These are phyloP conservation scores for Trachelus tabidus DNA, from an alignment of 2,888 invertebrate genomes.

Conservation along the genomic window DNA sequence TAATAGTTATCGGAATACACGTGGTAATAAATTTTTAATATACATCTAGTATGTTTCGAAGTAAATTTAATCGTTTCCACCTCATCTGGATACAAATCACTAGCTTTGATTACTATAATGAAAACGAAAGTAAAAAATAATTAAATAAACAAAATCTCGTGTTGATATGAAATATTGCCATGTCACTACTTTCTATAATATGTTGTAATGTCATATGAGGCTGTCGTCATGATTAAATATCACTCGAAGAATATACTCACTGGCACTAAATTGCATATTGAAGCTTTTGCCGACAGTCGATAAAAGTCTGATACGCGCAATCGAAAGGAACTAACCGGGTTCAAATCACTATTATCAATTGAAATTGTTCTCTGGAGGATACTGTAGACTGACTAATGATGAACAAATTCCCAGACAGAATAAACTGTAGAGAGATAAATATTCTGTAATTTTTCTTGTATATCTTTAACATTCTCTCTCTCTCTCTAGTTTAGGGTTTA, in stretches of 20 bases:
- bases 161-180: not conserved
- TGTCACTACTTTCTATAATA: not conserved
- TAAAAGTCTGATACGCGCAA: not conserved
- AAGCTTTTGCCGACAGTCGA: not conserved
- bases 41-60: not conserved
- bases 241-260: not conserved
- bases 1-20: conserved; percentile 23
- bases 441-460: not conserved
- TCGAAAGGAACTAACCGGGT: not conserved
- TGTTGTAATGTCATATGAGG: not conserved
- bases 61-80: not conserved
- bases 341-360: not conserved
- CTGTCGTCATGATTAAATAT: not conserved
- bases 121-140: not conserved
- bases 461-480: too few species aligned
- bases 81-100: not conserved
- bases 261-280: not conserved
- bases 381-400: not conserved
- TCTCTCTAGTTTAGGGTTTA: not conserved
- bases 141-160: not conserved
- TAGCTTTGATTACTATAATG: not conserved
- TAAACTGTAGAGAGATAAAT: not conserved
- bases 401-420: not conserved
- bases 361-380: not conserved
- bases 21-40: not conserved